phyloP scores from a whole-genome alignment of 1,140 invertebrate species.

The Daktulosphaira vitifoliae region DNA sequence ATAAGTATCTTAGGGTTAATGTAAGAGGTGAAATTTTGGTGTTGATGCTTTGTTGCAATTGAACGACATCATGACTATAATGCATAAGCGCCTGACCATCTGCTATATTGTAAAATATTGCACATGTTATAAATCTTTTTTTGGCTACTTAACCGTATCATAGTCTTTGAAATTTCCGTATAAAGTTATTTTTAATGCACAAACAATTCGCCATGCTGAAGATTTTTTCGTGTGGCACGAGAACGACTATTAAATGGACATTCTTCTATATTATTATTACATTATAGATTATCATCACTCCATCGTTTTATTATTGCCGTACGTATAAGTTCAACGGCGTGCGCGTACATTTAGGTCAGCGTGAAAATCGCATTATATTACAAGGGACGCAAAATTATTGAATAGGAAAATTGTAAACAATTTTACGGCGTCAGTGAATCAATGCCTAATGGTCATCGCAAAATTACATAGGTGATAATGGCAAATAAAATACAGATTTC shows the following conservation, averaged over 20 bases:
- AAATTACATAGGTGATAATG: no score
- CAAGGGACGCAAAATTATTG: neutral
- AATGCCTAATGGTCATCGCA: conserved; percentile 12
- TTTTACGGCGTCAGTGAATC: conserved; percentile 18
- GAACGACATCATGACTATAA: no score
- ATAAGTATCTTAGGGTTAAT: no score
- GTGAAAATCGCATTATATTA: neutral
- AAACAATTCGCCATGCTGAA: conserved; percentile 11
- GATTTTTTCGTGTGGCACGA: conserved; percentile 10
- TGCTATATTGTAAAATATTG: neutral
- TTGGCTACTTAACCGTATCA: neutral
- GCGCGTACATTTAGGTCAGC: conserved; percentile 3
- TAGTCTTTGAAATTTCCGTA: conserved; percentile 14
- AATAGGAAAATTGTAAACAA: conserved; percentile 30
- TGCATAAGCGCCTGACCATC: conserved; percentile 14
- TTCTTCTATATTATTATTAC: conserved; percentile 8
- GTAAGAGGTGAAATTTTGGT: no score
- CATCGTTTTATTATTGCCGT: neutral
- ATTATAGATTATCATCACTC: no score
- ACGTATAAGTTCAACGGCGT: neutral
- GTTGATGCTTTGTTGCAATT: no score
- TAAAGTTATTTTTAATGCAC: conserved; percentile 28
- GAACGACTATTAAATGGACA: conserved; percentile 5
- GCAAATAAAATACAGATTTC: no score
- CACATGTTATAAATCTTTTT: conserved; percentile 20